Evolutionary conservation across 2,888 invertebrate species (phyloP).

Genomic region (Thecocarcelia acutangulata): DNA sequence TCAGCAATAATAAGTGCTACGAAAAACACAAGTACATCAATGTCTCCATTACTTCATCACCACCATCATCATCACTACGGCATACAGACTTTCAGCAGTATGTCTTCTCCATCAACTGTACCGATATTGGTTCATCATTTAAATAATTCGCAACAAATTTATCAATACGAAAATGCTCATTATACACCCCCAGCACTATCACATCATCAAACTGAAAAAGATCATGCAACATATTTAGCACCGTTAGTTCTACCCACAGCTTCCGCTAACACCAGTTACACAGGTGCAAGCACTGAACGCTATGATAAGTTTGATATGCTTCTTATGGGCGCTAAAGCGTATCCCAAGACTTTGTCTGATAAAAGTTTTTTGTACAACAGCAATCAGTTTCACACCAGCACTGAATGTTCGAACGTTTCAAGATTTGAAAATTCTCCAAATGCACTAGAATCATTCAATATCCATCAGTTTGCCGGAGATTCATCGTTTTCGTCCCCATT

Average conservation of each 20-base stretch:
- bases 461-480: conserved; percentile 36
- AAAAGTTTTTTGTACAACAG: conserved; percentile 10
- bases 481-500: conserved; percentile 65
- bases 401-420: background rate
- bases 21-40: conserved; percentile 66
- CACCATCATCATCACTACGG: conserved; percentile 72
- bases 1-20: conserved; percentile 70
- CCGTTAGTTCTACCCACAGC: conserved; percentile 72
- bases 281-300: conserved; percentile 56
- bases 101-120: conserved; percentile 74
- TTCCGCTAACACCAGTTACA: conserved; percentile 63
- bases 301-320: conserved; percentile 50
- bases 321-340: conserved; percentile 11
- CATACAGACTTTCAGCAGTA: conserved; percentile 65
- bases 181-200: conserved; percentile 69
- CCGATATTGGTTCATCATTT: conserved; percentile 75
- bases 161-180: conserved; percentile 69
- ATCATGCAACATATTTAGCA: conserved; percentile 72
- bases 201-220: conserved; percentile 66
- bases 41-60: conserved; percentile 71
- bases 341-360: conserved; percentile 21
- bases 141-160: conserved; percentile 69
- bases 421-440: conserved; percentile 33
- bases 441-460: conserved; percentile 8
- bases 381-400: conserved; percentile 20